These are phyloP conservation scores for Rhyacophila brunnea DNA, from an alignment of 1,140 invertebrate species.

Conservation along the genomic window DNA sequence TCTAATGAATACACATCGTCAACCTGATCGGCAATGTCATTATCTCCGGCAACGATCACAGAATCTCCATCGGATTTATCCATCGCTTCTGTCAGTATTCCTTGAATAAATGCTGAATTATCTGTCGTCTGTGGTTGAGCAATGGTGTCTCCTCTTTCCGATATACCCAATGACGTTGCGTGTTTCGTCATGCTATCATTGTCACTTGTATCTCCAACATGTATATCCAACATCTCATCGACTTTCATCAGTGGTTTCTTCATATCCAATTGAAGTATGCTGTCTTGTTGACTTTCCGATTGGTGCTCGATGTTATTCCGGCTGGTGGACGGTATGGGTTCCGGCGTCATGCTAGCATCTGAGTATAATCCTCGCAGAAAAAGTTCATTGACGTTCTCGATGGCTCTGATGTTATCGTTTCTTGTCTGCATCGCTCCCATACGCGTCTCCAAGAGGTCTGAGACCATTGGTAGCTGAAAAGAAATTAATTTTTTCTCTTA, in stretches of 20 bases:
- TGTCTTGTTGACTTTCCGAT: not conserved
- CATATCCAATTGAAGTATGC: not conserved
- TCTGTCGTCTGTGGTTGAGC: too few relatives aligned
- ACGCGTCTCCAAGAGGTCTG: constrained; percentile 4
- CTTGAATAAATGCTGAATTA: too few relatives aligned
- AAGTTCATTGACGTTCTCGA: constrained; percentile 16
- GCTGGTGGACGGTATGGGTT: not conserved
- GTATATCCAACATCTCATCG: not conserved
- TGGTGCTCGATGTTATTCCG: not conserved
- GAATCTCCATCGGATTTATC: not conserved
- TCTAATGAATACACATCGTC: constrained; percentile 8
- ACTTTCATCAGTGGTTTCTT: not conserved
- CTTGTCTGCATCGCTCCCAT: constrained; percentile 17
- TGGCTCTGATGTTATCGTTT: constrained; percentile 13
- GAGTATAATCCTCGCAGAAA: constrained; percentile 6
- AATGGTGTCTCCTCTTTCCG: too few relatives aligned
- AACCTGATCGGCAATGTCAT: not conserved
- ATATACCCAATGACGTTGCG: too few relatives aligned
- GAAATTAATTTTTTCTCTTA: not conserved
- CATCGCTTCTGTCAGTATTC: too few relatives aligned
- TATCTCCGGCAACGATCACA: not conserved
- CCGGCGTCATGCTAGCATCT: not conserved
- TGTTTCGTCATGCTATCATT: too few relatives aligned
- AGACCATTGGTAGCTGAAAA: constrained; percentile 13
- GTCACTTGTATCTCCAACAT: not conserved